phyloP scores from a whole-genome alignment of 1,140 invertebrate genomes.

The Mycetomoellerius zeteki region DNA sequence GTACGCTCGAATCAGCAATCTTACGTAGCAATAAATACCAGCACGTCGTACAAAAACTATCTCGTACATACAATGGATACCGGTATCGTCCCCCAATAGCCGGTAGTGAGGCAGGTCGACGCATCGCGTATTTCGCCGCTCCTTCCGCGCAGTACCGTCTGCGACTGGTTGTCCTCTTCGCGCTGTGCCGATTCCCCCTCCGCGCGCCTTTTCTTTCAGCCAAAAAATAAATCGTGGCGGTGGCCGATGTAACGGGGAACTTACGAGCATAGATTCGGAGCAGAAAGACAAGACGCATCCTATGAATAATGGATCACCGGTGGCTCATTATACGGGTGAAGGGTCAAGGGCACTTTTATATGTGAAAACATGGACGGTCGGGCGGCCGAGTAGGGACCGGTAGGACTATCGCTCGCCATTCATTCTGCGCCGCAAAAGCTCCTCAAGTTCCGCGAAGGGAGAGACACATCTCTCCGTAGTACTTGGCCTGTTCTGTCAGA shows the following conservation, averaged over 20 bases:
- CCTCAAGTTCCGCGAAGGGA: constrained; percentile 65
- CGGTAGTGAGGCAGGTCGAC: constrained; percentile 58
- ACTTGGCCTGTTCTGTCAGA: constrained; percentile 70
- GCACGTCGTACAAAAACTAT: constrained; percentile 40
- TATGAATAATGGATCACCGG: constrained; percentile 84
- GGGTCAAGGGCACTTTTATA: constrained; percentile 84
- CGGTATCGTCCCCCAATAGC: constrained; percentile 25
- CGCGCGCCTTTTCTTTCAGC: constrained; percentile 43
- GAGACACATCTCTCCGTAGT: constrained; percentile 37
- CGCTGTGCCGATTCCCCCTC: constrained; percentile 45
- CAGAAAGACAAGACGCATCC: constrained; percentile 82
- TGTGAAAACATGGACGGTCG: constrained; percentile 75
- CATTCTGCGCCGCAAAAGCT: constrained; percentile 52
- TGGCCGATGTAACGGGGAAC: constrained; percentile 78
- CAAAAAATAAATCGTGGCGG: constrained; percentile 78
- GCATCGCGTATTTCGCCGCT: constrained; percentile 22
- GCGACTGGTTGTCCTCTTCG: constrained; percentile 48
- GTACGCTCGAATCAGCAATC: constrained; percentile 23
- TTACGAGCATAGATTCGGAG: constrained; percentile 82
- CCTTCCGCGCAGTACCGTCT: constrained; percentile 48
- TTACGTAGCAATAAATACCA: constrained; percentile 28
- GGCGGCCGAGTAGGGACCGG: constrained; percentile 58
- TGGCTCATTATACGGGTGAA: constrained; percentile 84
- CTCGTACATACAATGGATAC: constrained; percentile 48
- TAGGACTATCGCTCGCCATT: constrained; percentile 64